These are phyloP conservation scores for Lipophrys pholis DNA, from an alignment of 2,113 vertebrate species.

Conservation along the genomic window DNA sequence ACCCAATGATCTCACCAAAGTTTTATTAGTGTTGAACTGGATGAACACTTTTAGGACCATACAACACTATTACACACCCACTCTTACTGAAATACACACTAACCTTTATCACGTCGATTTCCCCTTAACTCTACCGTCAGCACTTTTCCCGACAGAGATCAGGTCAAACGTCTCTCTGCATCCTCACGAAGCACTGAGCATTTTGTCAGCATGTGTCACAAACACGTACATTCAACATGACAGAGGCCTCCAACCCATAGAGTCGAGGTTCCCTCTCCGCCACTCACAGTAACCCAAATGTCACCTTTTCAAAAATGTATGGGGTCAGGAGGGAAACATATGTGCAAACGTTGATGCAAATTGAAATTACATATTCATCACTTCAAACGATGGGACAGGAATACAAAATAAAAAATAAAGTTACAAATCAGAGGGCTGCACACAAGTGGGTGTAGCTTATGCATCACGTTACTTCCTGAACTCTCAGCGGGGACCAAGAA, in stretches of 20 bases:
- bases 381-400: constrained; percentile 22
- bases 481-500: neutral
- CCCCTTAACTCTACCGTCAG: constrained; percentile 40
- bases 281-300: constrained; percentile 58
- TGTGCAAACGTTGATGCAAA: constrained; percentile 26
- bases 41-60: too few species aligned
- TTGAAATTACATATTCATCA: constrained; percentile 38
- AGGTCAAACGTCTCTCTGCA: constrained; percentile 69
- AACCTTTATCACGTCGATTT: too few species aligned
- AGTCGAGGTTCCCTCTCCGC: constrained; percentile 61
- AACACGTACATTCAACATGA: constrained; percentile 69
- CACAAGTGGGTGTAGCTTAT: neutral
- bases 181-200: constrained; percentile 40
- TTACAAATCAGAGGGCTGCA: neutral
- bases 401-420: neutral
- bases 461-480: constrained; percentile 13
- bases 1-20: too few species aligned
- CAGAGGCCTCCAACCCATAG: constrained; percentile 63
- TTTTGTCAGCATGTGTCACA: constrained; percentile 73
- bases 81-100: too few species aligned
- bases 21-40: too few species aligned
- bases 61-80: too few species aligned
- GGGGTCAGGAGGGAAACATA: constrained; percentile 41
- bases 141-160: constrained; percentile 56
- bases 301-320: constrained; percentile 18